Conservation (phyloP, 2,113 vertebrate species). For the Pao palembangensis region DNA sequence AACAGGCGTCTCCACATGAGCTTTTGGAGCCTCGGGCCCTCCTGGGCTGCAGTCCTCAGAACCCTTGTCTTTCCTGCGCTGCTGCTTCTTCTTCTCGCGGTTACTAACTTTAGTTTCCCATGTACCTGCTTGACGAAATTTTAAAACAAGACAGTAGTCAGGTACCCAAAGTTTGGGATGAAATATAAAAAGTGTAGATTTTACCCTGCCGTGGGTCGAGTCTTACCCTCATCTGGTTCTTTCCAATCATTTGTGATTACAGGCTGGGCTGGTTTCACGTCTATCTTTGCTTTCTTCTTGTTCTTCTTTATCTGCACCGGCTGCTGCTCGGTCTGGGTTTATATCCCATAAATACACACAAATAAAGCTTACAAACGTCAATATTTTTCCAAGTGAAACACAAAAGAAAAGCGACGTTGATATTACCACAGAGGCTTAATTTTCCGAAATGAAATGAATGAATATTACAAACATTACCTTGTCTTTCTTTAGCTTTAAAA, state of each 20-base stretch:
- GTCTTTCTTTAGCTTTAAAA: constrained; percentile 80
- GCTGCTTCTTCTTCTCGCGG: constrained; percentile 92
- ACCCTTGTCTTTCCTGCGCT: constrained; percentile 90
- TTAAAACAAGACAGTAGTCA: no score
- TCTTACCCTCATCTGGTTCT: constrained; percentile 89
- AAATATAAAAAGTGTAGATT: constrained; percentile 17
- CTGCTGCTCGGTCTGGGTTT: constrained; percentile 1
- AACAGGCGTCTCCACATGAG: constrained; percentile 65
- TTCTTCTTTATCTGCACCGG: constrained; percentile 83
- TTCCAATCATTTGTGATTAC: constrained; percentile 79
- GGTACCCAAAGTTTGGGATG: not conserved
- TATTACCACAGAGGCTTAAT: no score
- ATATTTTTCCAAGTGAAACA: no score
- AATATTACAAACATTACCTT: constrained; percentile 72
- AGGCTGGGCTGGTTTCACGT: constrained; percentile 79
- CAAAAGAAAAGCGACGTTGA: no score
- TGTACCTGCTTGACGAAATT: constrained; percentile 71
- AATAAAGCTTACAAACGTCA: not conserved
- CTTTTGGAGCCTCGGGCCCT: constrained; percentile 57
- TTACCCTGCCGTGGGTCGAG: not conserved
- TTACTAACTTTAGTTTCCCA: constrained; percentile 99
- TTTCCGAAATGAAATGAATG: no score
- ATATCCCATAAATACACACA: not conserved
- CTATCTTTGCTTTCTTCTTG: constrained; percentile 89
- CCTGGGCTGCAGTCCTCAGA: constrained; percentile 80